Conservation (phyloP, 2,888 invertebrate genomes). For the Xestia c-nigrum region DNA sequence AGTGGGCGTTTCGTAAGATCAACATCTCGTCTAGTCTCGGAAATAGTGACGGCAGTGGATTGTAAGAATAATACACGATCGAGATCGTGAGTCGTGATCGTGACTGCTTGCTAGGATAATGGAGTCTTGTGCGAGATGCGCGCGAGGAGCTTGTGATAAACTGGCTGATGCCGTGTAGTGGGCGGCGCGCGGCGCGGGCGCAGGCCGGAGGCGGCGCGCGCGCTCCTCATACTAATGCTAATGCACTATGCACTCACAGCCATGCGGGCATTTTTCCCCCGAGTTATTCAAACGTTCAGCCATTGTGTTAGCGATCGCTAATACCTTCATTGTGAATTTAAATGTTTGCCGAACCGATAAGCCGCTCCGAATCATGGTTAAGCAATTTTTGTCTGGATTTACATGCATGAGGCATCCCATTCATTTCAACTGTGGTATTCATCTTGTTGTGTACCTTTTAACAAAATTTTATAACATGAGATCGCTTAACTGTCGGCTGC, state of each 20-base stretch:
- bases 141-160: constrained; percentile 2
- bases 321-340: constrained; percentile 36
- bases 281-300: constrained; percentile 40
- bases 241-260: constrained; percentile 18
- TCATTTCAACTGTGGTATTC: constrained; percentile 10
- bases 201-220: constrained; percentile 38
- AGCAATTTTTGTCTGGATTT: constrained; percentile 25
- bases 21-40: constrained; percentile 15
- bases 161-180: constrained; percentile 7
- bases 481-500: neutral
- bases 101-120: constrained; percentile 10
- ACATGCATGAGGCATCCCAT: neutral
- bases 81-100: constrained; percentile 24
- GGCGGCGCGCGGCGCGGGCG: neutral
- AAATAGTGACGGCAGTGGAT: neutral
- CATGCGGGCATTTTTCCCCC: constrained; percentile 20
- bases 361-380: constrained; percentile 32
- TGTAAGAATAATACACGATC: neutral
- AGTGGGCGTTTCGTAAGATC: constrained; percentile 17
- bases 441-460: neutral
- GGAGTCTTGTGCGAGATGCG: constrained; percentile 3
- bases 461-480: neutral
- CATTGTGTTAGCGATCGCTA: constrained; percentile 44
- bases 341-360: constrained; percentile 46
- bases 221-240: constrained; percentile 37